Percentiles rank a stretch among this genome's conserved stretches.
phyloP scores from a whole-genome alignment of 2,797 vertebrate species.

The Halcyon leucocephala region DNA sequence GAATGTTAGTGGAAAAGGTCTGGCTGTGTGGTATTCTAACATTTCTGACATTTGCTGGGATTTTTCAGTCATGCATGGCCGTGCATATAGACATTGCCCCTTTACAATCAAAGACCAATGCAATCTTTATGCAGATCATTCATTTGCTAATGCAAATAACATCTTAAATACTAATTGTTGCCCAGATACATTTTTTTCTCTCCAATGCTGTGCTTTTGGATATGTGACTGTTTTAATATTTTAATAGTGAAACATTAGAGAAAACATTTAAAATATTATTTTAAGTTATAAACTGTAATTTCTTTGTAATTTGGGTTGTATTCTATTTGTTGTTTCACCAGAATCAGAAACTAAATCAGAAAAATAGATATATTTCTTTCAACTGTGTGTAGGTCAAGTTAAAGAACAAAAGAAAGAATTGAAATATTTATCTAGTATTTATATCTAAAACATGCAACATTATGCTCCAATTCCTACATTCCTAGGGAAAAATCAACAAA shows the following conservation, averaged over 20 bases:
- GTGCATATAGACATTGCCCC: rapidly evolving
- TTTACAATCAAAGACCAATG: background rate
- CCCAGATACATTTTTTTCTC: background rate
- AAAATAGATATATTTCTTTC: no score
- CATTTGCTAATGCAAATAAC: background rate
- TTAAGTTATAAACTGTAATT: background rate
- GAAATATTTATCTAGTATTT: no score
- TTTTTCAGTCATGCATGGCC: no score
- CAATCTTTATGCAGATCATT: background rate
- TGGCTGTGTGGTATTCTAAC: no score
- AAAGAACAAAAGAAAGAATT: no score
- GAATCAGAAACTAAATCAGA: no score
- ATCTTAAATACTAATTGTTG: background rate
- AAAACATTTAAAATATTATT: background rate
- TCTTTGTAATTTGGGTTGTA: background rate
- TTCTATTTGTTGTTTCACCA: background rate
- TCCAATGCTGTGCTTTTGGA: background rate
- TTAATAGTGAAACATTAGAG: background rate
- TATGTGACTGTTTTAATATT: background rate
- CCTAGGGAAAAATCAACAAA: no score
- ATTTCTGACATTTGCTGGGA: no score
- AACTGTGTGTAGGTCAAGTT: no score
- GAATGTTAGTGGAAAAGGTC: no score
- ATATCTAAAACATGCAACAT: no score
- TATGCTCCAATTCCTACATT: no score